These are phyloP conservation scores for Epinephelus moara DNA, from an alignment of 2,113 vertebrate genomes.

Conservation along the genomic window DNA sequence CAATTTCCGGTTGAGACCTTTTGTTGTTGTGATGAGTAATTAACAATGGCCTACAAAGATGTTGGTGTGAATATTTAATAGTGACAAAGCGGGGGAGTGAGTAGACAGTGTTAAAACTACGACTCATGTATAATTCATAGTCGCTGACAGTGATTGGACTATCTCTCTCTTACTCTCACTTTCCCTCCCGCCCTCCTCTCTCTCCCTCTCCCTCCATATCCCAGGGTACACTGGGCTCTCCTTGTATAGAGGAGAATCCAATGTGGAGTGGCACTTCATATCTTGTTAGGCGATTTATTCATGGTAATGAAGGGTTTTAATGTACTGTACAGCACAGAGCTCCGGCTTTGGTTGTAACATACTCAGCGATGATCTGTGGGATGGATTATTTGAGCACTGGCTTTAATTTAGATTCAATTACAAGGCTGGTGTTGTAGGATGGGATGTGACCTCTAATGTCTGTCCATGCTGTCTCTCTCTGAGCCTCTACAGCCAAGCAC, in stretches of 20 bases:
- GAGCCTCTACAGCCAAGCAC: constrained; percentile 23
- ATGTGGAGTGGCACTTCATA: constrained; percentile 69
- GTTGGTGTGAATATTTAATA: constrained; percentile 89
- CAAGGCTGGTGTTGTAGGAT: constrained; percentile 26
- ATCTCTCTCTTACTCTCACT: constrained; percentile 47
- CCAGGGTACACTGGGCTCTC: constrained; percentile 49
- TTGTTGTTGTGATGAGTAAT: constrained; percentile 85
- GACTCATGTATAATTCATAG: constrained; percentile 89
- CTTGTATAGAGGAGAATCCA: constrained; percentile 49
- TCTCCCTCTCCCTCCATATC: constrained; percentile 52
- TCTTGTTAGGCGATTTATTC: constrained; percentile 73
- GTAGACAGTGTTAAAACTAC: constrained; percentile 82
- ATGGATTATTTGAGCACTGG: constrained; percentile 59
- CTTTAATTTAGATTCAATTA: constrained; percentile 72
- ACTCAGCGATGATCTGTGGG: constrained; percentile 59
- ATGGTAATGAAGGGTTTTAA: constrained; percentile 71
- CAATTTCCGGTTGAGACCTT: constrained; percentile 80
- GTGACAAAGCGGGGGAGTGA: constrained; percentile 80
- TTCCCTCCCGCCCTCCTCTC: constrained; percentile 56
- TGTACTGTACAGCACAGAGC: constrained; percentile 47
- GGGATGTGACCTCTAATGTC: constrained; percentile 65
- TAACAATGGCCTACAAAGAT: constrained; percentile 86
- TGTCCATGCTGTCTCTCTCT: constrained; percentile 31
- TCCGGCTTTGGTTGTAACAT: constrained; percentile 53
- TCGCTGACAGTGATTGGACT: constrained; percentile 79